Conservation (phyloP, 2,113 vertebrate species). For the Ptychochromis oligacanthus region DNA sequence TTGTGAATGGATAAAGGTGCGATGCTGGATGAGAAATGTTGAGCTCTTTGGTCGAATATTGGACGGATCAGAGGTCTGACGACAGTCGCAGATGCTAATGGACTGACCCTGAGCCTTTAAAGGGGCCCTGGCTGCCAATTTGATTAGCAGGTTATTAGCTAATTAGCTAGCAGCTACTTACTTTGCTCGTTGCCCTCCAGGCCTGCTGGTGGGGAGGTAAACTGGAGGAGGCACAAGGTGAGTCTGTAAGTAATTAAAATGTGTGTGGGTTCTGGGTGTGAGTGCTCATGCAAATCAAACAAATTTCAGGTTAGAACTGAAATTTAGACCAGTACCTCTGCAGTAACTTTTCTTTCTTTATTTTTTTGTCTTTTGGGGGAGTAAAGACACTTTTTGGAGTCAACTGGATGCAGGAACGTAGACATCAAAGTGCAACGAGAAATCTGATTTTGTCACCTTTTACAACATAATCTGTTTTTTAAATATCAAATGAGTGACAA, state of each 20-base stretch:
- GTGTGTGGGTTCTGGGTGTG: constrained; percentile 15
- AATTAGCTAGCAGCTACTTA: constrained; percentile 71
- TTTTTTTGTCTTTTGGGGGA: not conserved
- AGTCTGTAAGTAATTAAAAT: constrained; percentile 9
- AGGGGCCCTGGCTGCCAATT: constrained; percentile 45
- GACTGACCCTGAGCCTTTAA: constrained; percentile 15
- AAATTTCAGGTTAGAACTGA: not conserved
- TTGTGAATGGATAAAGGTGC: constrained; percentile 60
- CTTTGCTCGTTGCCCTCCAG: constrained; percentile 47
- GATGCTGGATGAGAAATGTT: constrained; percentile 21
- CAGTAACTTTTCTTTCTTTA: not conserved
- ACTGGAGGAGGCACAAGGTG: constrained; percentile 49
- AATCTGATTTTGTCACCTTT: not conserved
- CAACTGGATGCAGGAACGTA: not conserved
- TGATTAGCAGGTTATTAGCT: constrained; percentile 76
- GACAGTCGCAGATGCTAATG: constrained; percentile 64
- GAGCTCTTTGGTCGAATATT: constrained; percentile 26
- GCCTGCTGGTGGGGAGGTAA: constrained; percentile 30
- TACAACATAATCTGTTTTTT: not conserved
- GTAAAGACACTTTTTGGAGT: too few relatives aligned
- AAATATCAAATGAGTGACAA: not conserved
- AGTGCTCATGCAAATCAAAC: not conserved
- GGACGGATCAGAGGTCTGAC: constrained; percentile 35
- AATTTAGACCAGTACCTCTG: not conserved
- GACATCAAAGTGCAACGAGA: not conserved